A percentile compares a stretch with the other conserved stretches of the same genome.
Evolutionary conservation across 92 coral and sea anemone genomes (phyloP).

Genomic region (Zoanthus sansibaricus): DNA sequence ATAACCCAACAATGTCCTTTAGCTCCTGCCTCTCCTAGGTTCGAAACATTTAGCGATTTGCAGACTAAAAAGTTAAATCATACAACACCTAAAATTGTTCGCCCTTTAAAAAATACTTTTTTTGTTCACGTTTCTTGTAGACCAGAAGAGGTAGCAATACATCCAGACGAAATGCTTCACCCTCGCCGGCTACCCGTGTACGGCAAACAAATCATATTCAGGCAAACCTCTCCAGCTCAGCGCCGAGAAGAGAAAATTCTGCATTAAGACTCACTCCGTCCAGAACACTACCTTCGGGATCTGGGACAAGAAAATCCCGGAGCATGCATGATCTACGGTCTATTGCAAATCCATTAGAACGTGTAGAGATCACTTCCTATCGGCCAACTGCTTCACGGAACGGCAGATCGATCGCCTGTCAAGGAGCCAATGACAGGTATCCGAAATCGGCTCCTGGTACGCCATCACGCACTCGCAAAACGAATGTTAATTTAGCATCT

Average conservation of each 20-base stretch:
- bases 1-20: no score
- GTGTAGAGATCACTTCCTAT: constrained; percentile 25
- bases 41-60: no score
- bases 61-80: no score
- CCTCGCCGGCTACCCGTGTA: constrained; percentile 1
- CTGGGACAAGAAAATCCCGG: constrained; percentile 68
- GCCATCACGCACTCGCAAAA: constrained; percentile 25
- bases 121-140: neutral
- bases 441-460: constrained; percentile 48
- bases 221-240: neutral
- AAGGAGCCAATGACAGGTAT: constrained; percentile 18
- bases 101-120: neutral
- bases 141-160: neutral
- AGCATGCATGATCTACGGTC: constrained; percentile 89
- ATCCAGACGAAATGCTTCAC: constrained; percentile 34
- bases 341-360: constrained; percentile 21
- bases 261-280: constrained; percentile 50
- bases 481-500: constrained; percentile 13
- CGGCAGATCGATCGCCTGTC: neutral
- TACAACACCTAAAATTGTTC: neutral
- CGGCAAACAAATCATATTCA: constrained; percentile 13
- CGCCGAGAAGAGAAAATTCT: constrained; percentile 45
- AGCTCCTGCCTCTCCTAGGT: no score
- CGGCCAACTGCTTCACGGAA: constrained; percentile 24
- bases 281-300: constrained; percentile 54